A percentile compares a stretch with the other conserved stretches of the same genome.
These are phyloP conservation scores for Acanthis flammea DNA, from an alignment of 2,797 vertebrate species.

Conservation along the genomic window DNA sequence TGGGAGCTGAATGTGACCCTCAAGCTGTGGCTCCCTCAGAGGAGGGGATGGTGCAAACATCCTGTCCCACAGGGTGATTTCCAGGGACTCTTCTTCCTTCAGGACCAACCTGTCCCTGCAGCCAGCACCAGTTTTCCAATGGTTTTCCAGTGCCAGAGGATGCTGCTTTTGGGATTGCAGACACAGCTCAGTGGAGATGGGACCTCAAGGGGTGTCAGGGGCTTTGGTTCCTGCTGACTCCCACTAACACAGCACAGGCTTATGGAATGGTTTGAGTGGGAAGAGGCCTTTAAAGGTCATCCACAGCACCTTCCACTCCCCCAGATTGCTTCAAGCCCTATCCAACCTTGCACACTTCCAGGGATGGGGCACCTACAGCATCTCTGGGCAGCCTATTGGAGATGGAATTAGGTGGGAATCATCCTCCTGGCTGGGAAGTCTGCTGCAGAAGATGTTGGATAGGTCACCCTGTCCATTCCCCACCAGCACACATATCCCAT, in stretches of 20 bases:
- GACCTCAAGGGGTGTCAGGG: rapidly evolving
- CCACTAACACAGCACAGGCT: background rate
- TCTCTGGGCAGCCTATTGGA: background rate
- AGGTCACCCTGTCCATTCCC: rapidly evolving
- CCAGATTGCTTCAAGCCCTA: rapidly evolving
- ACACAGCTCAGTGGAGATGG: background rate
- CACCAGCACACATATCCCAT: background rate
- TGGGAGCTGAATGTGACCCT: rapidly evolving
- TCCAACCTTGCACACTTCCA: background rate
- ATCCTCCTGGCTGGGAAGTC: rapidly evolving
- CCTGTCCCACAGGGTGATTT: rapidly evolving
- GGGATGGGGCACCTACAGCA: background rate
- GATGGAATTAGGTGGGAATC: background rate
- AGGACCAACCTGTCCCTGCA: background rate
- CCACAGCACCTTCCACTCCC: background rate
- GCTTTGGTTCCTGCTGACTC: background rate
- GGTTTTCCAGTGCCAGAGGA: background rate
- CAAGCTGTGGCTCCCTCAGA: background rate
- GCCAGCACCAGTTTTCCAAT: background rate
- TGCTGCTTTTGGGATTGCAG: background rate
- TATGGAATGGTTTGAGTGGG: background rate
- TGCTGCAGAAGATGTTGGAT: background rate
- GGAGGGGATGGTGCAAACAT: background rate
- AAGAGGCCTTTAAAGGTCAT: background rate
- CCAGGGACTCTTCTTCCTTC: background rate